These are phyloP conservation scores for Xestobium rufovillosum DNA, from an alignment of 2,888 invertebrate genomes.

Conservation along the genomic window DNA sequence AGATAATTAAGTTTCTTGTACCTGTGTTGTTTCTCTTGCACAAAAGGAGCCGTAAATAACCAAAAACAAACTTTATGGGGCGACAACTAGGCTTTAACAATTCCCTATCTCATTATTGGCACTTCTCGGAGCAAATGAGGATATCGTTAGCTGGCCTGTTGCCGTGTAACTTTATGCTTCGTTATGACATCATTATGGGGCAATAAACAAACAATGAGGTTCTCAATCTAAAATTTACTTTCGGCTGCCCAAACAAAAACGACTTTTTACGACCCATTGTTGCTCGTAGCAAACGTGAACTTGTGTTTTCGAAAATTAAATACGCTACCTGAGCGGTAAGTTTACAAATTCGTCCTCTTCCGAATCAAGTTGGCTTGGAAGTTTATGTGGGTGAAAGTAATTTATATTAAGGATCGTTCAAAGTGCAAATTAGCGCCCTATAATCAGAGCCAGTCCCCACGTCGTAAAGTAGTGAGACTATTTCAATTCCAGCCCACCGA, in stretches of 20 bases:
- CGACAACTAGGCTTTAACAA: not conserved
- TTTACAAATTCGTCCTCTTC: no score
- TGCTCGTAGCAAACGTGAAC: no score
- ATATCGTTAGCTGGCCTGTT: not conserved
- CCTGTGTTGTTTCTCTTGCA: no score
- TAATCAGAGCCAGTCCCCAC: slow-evolving; percentile 39
- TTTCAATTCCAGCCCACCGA: slow-evolving; percentile 36
- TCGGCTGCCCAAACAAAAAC: no score
- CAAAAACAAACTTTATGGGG: slow-evolving; percentile 1
- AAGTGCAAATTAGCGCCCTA: slow-evolving; percentile 37
- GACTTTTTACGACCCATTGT: no score
- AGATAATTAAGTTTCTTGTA: no score
- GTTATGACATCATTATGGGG: slow-evolving; percentile 26
- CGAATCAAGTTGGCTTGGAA: no score
- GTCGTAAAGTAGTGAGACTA: slow-evolving; percentile 42
- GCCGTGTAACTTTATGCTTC: slow-evolving; percentile 22
- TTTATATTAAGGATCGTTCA: not conserved
- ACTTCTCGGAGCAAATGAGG: not conserved
- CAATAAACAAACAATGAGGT: slow-evolving; percentile 27
- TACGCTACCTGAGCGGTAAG: no score
- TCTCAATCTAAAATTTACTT: slow-evolving; percentile 20
- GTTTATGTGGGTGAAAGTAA: no score
- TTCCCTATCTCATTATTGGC: not conserved
- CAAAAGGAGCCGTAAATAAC: slow-evolving; percentile 1
- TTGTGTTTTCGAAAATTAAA: no score